Evolutionary conservation across 2,113 vertebrate genomes (phyloP).

Genomic region (Alligator sinensis): DNA sequence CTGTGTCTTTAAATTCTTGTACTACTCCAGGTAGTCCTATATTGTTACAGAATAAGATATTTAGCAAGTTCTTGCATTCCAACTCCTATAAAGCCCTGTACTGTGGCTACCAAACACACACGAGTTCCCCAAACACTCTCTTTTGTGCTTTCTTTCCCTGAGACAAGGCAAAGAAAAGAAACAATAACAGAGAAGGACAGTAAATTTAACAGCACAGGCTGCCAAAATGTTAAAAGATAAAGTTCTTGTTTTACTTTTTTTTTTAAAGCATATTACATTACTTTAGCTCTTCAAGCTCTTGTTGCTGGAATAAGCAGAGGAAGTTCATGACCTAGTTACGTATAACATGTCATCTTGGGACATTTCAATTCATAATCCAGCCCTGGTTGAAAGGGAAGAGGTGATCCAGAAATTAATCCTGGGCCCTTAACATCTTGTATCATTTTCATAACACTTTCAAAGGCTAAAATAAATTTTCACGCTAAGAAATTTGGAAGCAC

Average conservation of each 20-base stretch:
- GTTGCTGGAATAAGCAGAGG: conserved; percentile 6
- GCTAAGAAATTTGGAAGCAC: not conserved
- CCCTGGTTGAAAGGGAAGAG: not conserved
- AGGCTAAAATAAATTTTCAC: not conserved
- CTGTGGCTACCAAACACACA: conserved; percentile 20
- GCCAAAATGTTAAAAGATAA: conserved; percentile 31
- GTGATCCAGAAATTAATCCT: not conserved
- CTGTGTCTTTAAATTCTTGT: too few species aligned
- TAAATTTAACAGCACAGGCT: not conserved
- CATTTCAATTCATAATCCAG: not conserved
- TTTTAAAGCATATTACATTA: conserved; percentile 33
- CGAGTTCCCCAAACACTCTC: not conserved
- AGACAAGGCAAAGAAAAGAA: not conserved
- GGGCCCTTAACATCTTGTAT: not conserved
- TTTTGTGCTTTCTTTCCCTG: conserved; percentile 25
- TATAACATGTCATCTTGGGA: conserved; percentile 1
- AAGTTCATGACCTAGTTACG: not conserved
- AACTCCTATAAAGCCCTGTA: not conserved
- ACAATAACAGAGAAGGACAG: conserved; percentile 27
- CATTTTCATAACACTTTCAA: not conserved
- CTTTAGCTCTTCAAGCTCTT: conserved; percentile 28
- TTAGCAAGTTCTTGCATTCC: too few species aligned
- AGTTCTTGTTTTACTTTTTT: not conserved
- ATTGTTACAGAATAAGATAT: too few species aligned
- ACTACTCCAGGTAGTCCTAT: too few species aligned